Percentiles rank a stretch among this genome's conserved stretches.
Evolutionary conservation across 2,113 vertebrate species (phyloP).

Genomic region (Strix uralensis): DNA sequence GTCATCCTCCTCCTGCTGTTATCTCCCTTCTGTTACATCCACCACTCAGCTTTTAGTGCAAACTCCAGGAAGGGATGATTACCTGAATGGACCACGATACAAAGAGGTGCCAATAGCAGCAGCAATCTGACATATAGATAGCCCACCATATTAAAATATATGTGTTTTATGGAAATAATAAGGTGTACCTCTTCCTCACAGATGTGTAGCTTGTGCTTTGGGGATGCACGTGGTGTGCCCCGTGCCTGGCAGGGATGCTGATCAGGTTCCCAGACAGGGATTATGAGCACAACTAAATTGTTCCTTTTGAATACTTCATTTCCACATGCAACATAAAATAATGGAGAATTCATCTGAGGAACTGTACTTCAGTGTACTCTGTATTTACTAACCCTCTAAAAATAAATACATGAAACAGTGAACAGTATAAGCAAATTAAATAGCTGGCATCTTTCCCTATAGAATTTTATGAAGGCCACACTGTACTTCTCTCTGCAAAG

Average conservation of each 20-base stretch:
- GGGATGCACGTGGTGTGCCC: not conserved
- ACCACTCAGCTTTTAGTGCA: not conserved
- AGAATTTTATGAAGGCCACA: not conserved
- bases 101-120: not conserved
- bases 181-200: not conserved
- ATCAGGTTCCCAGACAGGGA: not conserved
- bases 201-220: not conserved
- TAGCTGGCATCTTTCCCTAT: not conserved
- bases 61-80: not conserved
- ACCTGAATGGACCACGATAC: no score
- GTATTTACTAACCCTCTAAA: not conserved
- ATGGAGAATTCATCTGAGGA: not conserved
- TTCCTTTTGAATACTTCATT: not conserved
- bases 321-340: not conserved
- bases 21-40: not conserved
- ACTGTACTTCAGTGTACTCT: not conserved
- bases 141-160: not conserved
- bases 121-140: not conserved
- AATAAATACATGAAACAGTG: not conserved
- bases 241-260: rapidly evolving
- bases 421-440: not conserved
- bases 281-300: not conserved
- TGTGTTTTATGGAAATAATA: not conserved
- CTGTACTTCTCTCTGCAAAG: not conserved
- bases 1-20: not conserved